Evolutionary conservation across 2,797 vertebrate genomes (phyloP).

Genomic region (Podarcis lilfordi): DNA sequence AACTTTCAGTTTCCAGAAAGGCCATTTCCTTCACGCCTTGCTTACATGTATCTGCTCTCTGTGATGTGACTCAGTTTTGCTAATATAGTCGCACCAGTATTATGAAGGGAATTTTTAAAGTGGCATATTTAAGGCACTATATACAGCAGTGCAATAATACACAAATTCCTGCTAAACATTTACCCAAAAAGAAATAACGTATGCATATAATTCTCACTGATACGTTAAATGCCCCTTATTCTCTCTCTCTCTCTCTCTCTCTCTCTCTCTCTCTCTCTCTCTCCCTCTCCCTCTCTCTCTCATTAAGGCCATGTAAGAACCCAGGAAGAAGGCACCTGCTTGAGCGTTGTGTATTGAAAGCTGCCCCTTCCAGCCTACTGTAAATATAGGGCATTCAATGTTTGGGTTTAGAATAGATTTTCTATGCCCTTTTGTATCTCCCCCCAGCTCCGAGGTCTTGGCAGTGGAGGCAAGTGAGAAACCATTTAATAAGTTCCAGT

Average conservation of each 20-base stretch:
- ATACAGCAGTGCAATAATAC: not conserved
- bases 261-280: not conserved
- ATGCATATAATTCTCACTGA: constrained; percentile 21
- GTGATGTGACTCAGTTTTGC: constrained; percentile 5
- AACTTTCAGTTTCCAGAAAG: constrained; percentile 18
- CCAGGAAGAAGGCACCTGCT: constrained; percentile 1
- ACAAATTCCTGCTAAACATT: constrained; percentile 29
- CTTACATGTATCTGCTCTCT: not conserved
- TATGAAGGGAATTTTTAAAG: constrained; percentile 3
- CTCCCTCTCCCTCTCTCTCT: not conserved
- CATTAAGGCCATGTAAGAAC: not conserved
- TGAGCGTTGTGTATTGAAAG: constrained; percentile 27
- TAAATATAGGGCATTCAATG: not conserved
- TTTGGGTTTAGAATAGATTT: not conserved
- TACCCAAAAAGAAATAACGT: not conserved
- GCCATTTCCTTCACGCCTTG: not conserved
- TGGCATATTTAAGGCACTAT: not conserved
- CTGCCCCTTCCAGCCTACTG: constrained; percentile 1
- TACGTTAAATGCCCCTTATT: not conserved
- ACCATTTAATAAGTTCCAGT: not conserved
- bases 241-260: not conserved
- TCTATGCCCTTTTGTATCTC: not conserved
- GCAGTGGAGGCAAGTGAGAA: not conserved
- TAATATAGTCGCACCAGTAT: constrained; percentile 35
- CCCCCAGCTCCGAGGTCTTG: not conserved